Evolutionary conservation across 2,113 vertebrate genomes (phyloP), one percentile per base, ranked within the genome.

Genomic region (Lophotis ruficrista): DNA sequence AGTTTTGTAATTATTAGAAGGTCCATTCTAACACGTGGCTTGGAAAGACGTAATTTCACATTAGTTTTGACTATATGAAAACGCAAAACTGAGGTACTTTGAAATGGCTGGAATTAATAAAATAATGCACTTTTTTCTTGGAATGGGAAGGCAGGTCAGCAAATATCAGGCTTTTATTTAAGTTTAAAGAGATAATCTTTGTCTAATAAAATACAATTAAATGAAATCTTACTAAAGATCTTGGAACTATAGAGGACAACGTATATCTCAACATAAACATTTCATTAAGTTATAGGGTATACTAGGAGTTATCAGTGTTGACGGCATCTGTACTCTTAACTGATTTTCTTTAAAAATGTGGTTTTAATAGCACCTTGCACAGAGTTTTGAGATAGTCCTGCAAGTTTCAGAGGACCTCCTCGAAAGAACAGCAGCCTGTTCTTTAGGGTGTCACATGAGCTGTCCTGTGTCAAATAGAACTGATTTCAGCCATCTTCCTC

Each of bases 31-130:
- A 60, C 23, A 68, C 22, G n/a, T 0, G 1, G 15, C 58, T 54
- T 58, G 7, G 11, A 85, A 71, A 87, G 38, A 19, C 1, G 0
- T 2, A 6, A 76, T 48, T 82, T 14, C 43, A 33, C 3, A 1
- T 16, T 51, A 53, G 19, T 56, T 79, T 87, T 75, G 35, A 30
- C 28, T 78, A 12, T 13, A 48, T 4, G 23, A 76, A 92, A 91
- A 23, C 4, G 7, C 1, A 12, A 72, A 61, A 38, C 12, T n/a
- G 27, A 75, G 18, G 13, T 53, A 12, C 15, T 53, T 23, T 8
- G 7, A 83, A 83, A 51, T 15, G 5, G 7, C 4, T 30, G 10
- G 45, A 48, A 54, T 68, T 20, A 28, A 65, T 30, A 35, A 57
- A 77, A 43, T 13, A n/a, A 7, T 8, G 6, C 16, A 12, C 76